phyloP scores from a whole-genome alignment of 2,888 invertebrate species.

The Linnaemya vulpina region DNA sequence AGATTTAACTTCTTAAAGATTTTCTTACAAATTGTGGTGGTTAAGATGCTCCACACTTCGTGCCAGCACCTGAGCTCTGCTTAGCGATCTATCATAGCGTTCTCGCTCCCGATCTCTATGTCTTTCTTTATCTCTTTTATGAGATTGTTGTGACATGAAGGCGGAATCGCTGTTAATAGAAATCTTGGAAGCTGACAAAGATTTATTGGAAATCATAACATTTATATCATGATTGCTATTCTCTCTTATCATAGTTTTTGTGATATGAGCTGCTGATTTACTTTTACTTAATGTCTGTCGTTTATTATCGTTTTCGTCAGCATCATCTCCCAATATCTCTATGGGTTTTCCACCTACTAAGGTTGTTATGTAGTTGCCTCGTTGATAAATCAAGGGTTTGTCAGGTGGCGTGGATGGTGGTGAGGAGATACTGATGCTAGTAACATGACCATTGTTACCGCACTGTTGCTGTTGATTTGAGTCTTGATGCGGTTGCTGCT shows the following conservation, averaged over 20 bases:
- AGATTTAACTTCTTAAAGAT: not conserved
- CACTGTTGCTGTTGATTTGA: slow-evolving; percentile 48
- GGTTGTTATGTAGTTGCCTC: slow-evolving; percentile 91
- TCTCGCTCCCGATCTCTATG: slow-evolving; percentile 76
- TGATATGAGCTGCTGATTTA: slow-evolving; percentile 77
- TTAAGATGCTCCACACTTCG: slow-evolving; percentile 82
- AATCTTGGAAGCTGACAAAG: slow-evolving; percentile 82
- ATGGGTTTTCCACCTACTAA: slow-evolving; percentile 85
- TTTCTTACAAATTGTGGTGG: slow-evolving; percentile 79
- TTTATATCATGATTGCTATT: slow-evolving; percentile 78
- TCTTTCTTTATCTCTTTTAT: slow-evolving; percentile 79
- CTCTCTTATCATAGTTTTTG: slow-evolving; percentile 82
- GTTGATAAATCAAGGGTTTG: slow-evolving; percentile 88
- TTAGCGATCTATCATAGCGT: slow-evolving; percentile 75
- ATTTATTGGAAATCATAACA: slow-evolving; percentile 77
- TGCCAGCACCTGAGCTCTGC: slow-evolving; percentile 78
- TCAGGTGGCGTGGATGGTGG: slow-evolving; percentile 85
- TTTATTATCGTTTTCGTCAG: slow-evolving; percentile 53
- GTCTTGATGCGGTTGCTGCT: slow-evolving; percentile 56
- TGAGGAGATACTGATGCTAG: slow-evolving; percentile 88
- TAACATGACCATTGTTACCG: slow-evolving; percentile 84
- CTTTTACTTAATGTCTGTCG: slow-evolving; percentile 70
- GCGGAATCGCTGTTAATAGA: slow-evolving; percentile 82
- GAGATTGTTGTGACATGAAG: slow-evolving; percentile 75
- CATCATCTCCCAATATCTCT: slow-evolving; percentile 78